Conservation (phyloP, 1,140 invertebrate species). For the Eueides isabella region DNA sequence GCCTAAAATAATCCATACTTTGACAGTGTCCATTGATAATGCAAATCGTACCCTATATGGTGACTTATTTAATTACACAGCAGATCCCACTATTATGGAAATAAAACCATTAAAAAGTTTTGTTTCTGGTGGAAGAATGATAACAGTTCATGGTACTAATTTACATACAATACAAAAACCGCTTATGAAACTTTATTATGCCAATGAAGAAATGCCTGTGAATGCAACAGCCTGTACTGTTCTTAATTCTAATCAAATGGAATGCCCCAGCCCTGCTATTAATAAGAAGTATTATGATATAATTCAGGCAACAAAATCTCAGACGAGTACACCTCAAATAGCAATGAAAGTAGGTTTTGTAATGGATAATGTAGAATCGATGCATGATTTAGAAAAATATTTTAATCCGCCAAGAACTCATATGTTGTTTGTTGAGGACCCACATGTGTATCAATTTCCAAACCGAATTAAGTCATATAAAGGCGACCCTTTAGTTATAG, state of each 20-base stretch:
- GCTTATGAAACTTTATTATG: conserved; percentile 91
- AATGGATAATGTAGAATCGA: conserved; percentile 97
- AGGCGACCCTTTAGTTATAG: conserved; percentile 97
- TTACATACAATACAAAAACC: conserved; percentile 95
- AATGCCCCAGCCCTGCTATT: conserved; percentile 95
- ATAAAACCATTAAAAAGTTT: conserved; percentile 94
- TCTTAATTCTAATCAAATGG: conserved; percentile 95
- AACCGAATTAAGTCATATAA: conserved; percentile 94
- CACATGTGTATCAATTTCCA: conserved; percentile 93
- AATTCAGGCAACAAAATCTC: conserved; percentile 76
- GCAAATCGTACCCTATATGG: conserved; percentile 88
- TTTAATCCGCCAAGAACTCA: conserved; percentile 90
- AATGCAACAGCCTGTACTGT: conserved; percentile 94
- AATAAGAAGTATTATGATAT: conserved; percentile 83
- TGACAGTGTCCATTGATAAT: conserved; percentile 84
- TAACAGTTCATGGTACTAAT: conserved; percentile 96
- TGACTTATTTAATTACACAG: conserved; percentile 95
- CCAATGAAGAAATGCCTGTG: conserved; percentile 86
- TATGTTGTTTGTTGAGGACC: conserved; percentile 95
- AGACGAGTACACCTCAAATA: conserved; percentile 83
- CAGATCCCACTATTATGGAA: conserved; percentile 96
- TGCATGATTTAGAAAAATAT: conserved; percentile 94
- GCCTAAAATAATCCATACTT: conserved; percentile 69
- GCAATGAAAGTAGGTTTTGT: conserved; percentile 92
- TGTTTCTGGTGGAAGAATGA: conserved; percentile 95